Evolutionary conservation across 2,113 vertebrate genomes (phyloP), one percentile per base, ranked within the genome.

Genomic region (Erythrolamprus reginae): DNA sequence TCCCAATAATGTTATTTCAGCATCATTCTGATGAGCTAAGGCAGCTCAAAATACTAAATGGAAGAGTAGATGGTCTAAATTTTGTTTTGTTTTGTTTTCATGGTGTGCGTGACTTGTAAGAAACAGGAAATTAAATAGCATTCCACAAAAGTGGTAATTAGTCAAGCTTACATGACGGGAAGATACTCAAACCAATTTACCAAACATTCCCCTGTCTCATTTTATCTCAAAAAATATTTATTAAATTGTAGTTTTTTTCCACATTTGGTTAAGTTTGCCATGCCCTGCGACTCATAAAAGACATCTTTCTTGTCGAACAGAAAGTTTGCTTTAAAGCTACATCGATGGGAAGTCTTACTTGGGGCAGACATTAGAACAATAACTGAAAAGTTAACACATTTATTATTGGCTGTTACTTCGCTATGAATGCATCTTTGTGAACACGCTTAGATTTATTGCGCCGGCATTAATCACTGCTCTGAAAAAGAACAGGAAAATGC

Each of bases 341-440:
- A 77, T 21, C 21, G 9, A 92, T 91, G 95, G 94, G 94, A 96
- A 94, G 93, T 95, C 93, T 93, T 95, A 23, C 42, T 95, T 93
- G 88, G 90, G 92, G 93, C 89, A 90, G 88, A 89, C 21, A 91
- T 28, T 28, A 92, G 56, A 91, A 94, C 88, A 95, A 92, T 91
- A 92, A 84, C 28, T 92, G 91, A 93, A 84, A 95, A 94, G 92
- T 92, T 96, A 96, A 95, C 89, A 92, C 84, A 94, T 94, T 96
- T 96, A 92, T 95, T 94, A 94, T 94, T 94, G 94, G 92, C 93
- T 95, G 94, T 92, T 93, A 95, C 90, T 92, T 94, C 91, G 89
- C 26, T 87, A 90, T 96, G 95, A 96, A 95, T 96, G 93, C 89
- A 94, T 95, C 94, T 92, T 92, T 96, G 93, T 96, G 95, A 95